A percentile compares a stretch with the other conserved stretches of the same genome.
These are phyloP conservation scores for Scaptomyza polygonia DNA, from an alignment of 2,888 invertebrate species.

Conservation along the genomic window DNA sequence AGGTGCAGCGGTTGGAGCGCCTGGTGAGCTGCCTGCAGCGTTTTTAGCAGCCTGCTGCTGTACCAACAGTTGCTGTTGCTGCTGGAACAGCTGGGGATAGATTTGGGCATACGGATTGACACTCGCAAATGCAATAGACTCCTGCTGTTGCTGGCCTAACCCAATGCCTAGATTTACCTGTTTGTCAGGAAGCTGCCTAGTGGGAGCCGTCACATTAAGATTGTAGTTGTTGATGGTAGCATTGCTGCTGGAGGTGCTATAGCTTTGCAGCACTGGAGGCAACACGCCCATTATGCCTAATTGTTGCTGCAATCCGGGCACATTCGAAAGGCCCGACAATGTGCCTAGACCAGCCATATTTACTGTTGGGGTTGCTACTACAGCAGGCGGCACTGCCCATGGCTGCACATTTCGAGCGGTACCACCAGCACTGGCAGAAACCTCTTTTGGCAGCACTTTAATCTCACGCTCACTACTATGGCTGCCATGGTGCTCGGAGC, in stretches of 20 bases:
- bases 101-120: conserved; percentile 82
- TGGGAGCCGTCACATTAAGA: conserved; percentile 42
- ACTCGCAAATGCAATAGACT: conserved; percentile 79
- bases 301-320: conserved; percentile 35
- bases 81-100: conserved; percentile 80
- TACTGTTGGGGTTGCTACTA: conserved; percentile 4
- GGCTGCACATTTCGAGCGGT: conserved; percentile 28
- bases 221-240: conserved; percentile 70
- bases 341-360: conserved; percentile 10
- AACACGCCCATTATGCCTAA: conserved; percentile 31
- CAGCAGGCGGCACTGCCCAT: conserved; percentile 40
- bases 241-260: conserved; percentile 50
- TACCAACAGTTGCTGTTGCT: conserved; percentile 56
- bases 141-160: conserved; percentile 32
- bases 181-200: conserved; percentile 21
- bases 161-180: conserved; percentile 11
- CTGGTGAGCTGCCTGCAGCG: conserved; percentile 45
- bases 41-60: conserved; percentile 52
- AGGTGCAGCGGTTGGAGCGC: not conserved
- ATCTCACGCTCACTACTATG: conserved; percentile 75
- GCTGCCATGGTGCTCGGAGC: conserved; percentile 51
- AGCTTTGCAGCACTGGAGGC: conserved; percentile 65
- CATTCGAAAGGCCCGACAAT: conserved; percentile 12
- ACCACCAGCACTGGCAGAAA: not conserved
- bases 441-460: conserved; percentile 35